phyloP scores from a whole-genome alignment of 2,888 invertebrate species.

The Homarus gammarus region DNA sequence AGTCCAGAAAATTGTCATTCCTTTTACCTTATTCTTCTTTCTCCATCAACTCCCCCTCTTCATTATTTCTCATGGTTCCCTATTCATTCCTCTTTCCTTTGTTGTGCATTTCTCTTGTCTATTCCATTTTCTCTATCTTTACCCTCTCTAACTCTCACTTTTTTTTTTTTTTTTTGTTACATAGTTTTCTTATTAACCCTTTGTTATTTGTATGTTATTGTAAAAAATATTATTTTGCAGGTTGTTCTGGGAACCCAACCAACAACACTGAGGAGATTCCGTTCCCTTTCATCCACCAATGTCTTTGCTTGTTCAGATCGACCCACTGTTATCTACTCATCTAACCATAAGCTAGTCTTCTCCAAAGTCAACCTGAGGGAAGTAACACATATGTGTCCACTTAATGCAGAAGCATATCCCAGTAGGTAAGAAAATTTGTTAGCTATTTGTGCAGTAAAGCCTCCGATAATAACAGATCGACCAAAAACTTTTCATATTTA shows the following conservation, averaged over 20 bases:
- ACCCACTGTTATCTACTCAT: conserved; percentile 98
- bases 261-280: conserved; percentile 93
- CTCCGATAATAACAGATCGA: too few species aligned
- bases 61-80: not conserved
- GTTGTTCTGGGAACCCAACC: conserved; percentile 98
- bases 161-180: not conserved
- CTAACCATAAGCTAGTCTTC: conserved; percentile 98
- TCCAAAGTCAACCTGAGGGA: conserved; percentile 98
- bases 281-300: conserved; percentile 93
- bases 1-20: too few species aligned
- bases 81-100: too few species aligned
- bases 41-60: not conserved
- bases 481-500: too few species aligned
- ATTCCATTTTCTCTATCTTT: too few species aligned
- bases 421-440: conserved; percentile 85
- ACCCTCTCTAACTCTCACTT: not conserved
- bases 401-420: conserved; percentile 96
- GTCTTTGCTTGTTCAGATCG: conserved; percentile 99
- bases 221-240: conserved; percentile 76
- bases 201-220: not conserved
- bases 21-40: too few species aligned
- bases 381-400: conserved; percentile 98
- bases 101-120: too few species aligned
- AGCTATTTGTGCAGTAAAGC: too few species aligned
- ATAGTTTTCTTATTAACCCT: not conserved